Evolutionary conservation across 1,140 invertebrate species (phyloP), one percentile per base, ranked within the genome.

Genomic region (Drosophila busckii): DNA sequence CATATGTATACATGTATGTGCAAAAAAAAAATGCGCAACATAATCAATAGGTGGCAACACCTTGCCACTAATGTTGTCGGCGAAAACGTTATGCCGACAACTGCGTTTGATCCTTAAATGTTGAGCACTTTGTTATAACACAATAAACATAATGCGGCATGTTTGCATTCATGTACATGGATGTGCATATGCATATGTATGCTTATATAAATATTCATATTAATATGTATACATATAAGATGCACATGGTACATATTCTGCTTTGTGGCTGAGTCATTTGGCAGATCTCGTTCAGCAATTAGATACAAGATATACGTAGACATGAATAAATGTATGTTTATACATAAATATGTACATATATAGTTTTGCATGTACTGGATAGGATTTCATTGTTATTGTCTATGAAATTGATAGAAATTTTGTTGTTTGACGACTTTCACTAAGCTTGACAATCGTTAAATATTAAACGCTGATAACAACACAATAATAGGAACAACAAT

Each of bases 41-140:
- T 62, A 56, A 62, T 62, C 59, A 62, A 62, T 62, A 62, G 46
- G 63, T 59, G 56, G 56, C 40, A 55, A 41, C 23, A 31, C 20
- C 25, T 53, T 55, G 48, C 25, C n/a, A n/a, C n/a, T n/a, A n/a
- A n/a, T 58, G 45, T 48, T 54, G 45, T 62, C 52, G 58, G 58
- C 58, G 22, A 32, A 17, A n/a, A 44, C 48, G 26, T 41, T 41
- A 22, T 61, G 31, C 58, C 44, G 56, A 49, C 37, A n/a, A 5
- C 9, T 16, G 13, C n/a, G 7, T 16, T 9, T n/a, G n/a, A n/a
- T n/a, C n/a, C n/a, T n/a, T n/a, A n/a, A n/a, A n/a, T n/a, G n/a
- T n/a, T n/a, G n/a, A n/a, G n/a, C n/a, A n/a, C n/a, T n/a, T n/a
- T n/a, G n/a, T n/a, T n/a, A n/a, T n/a, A n/a, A n/a, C n/a, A n/a